Evolutionary conservation across 1,140 invertebrate genomes (phyloP), one percentile per base, ranked within the genome.

Genomic region (Ditylenchus dipsaci): DNA sequence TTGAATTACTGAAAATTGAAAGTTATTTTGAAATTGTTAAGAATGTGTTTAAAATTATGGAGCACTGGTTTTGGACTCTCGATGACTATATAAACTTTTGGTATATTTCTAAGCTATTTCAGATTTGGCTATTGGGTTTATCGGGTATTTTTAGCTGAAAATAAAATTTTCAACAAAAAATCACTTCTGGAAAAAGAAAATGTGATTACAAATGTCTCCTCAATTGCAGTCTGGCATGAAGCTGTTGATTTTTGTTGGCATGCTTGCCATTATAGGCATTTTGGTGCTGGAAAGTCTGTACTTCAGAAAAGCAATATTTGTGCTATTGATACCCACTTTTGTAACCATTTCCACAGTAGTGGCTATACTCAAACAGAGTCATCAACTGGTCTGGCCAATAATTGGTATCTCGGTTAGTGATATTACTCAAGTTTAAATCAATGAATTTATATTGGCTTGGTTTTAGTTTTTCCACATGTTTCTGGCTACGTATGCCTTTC

Each of bases 401-500:
- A 76, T 75, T 43, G 73, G 73, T 17, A 78, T 75, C 11, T 45
- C 59, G 59, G 27, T 43, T 7, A 27, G n/a, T 61, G 59, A 7
- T 26, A 3, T 5, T 26, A 26, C 21, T 3, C 3, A 56, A 3
- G 3, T 21, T 61, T 29, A 21, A 3, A 3, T 61, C 17, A 21
- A 7, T 13, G 5, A 21, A 30, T 43, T 5, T 61, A 21, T 26
- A 59, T 59, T 23, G 17, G 11, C 23, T 45, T 57, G 15, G 21
- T 73, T 66, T 77, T 26, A 74, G 72, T 75, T 76, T 56, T 75
- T 75, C 42, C 74, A 75, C 62, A 45, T 75, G 47, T 75, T 75
- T 23, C 30, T 75, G 19, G 63, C 71, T 8, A 26, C 42, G 13
- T 75, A 75, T 45, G 23, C 65, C 21, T 3, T 38, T 15, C 47